Evolutionary conservation across 2,113 vertebrate genomes (phyloP), one percentile per base, ranked within the genome.

Genomic region (Epinephelus lanceolatus): DNA sequence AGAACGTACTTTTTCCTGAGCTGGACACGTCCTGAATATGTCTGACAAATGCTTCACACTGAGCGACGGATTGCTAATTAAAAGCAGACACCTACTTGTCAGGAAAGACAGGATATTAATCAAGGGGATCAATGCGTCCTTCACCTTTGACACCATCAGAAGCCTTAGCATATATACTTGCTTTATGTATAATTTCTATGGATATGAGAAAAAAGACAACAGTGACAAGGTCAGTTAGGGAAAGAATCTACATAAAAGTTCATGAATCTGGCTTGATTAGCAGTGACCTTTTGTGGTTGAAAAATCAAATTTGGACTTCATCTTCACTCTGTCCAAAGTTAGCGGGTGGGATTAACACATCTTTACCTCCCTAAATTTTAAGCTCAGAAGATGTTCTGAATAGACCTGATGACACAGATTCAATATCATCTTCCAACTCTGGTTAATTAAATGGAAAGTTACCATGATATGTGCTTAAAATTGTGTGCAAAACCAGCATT

Each of bases 401-500:
- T 74, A 71, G 85, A 77, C 18, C 5, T n/a, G 62, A 85, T 40
- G 73, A 69, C 85, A 69, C 4, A 53, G 57, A 82, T 74, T 73
- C 61, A 88, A 83, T 85, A 84, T 85, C 71, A 89, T 83, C 84
- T 60, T 40, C 37, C 37, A 76, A 81, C 53, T 79, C 33, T 67
- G 59, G 72, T 60, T 65, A 84, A 86, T 92, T 82, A 77, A 87
- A 90, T 57, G 56, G 51, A 87, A 78, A 78, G 83, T 68, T 80
- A 82, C 60, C 59, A 79, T 49, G 75, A 83, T 87, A 88, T 85
- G 78, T 80, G 87, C 62, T 78, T 85, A 65, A 86, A 94, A 74
- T 49, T 69, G 84, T 76, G 85, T 30, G 67, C 84, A 83, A 84
- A 84, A 55, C 47, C 61, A 61, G 69, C 86, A 94, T 90, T 76